Percentiles rank a stretch among this genome's conserved stretches.
phyloP scores from a whole-genome alignment of 1,140 invertebrate genomes.

The Zaprionus camerounensis region DNA sequence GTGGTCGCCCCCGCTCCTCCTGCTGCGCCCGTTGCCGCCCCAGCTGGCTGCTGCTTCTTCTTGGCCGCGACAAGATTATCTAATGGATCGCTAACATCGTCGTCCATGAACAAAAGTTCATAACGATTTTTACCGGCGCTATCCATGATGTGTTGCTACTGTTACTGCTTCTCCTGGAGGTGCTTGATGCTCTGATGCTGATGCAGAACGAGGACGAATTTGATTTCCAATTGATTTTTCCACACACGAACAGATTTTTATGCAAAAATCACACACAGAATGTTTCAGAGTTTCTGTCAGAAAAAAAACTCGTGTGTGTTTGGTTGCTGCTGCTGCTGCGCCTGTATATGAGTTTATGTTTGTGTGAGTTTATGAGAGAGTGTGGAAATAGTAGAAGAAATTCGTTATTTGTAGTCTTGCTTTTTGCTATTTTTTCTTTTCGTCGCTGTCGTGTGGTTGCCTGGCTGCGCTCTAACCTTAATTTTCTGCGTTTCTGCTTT shows the following conservation, averaged over 20 bases:
- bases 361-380: slow-evolving; percentile 2
- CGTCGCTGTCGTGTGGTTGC: slow-evolving; percentile 60
- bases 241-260: slow-evolving; percentile 44
- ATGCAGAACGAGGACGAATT: slow-evolving; percentile 31
- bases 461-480: slow-evolving; percentile 83
- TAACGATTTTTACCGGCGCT: slow-evolving; percentile 97
- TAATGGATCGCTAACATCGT: slow-evolving; percentile 94
- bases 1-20: slow-evolving; percentile 87
- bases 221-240: slow-evolving; percentile 69
- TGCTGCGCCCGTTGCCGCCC: slow-evolving; percentile 37
- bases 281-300: slow-evolving; percentile 43
- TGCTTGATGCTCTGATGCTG: slow-evolving; percentile 27
- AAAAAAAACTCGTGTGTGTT: slow-evolving; percentile 53
- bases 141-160: slow-evolving; percentile 88
- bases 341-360: slow-evolving; percentile 31
- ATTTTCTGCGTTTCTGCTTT: slow-evolving; percentile 81
- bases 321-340: slow-evolving; percentile 35
- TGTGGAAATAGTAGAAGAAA: slow-evolving; percentile 39
- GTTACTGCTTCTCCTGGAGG: slow-evolving; percentile 37
- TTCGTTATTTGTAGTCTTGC: slow-evolving; percentile 45
- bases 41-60: slow-evolving; percentile 86
- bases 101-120: slow-evolving; percentile 93
- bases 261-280: slow-evolving; percentile 46
- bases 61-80: slow-evolving; percentile 94
- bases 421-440: slow-evolving; percentile 70